These are phyloP conservation scores for Harpalus rufipes DNA, from an alignment of 2,888 invertebrate species.

Conservation along the genomic window DNA sequence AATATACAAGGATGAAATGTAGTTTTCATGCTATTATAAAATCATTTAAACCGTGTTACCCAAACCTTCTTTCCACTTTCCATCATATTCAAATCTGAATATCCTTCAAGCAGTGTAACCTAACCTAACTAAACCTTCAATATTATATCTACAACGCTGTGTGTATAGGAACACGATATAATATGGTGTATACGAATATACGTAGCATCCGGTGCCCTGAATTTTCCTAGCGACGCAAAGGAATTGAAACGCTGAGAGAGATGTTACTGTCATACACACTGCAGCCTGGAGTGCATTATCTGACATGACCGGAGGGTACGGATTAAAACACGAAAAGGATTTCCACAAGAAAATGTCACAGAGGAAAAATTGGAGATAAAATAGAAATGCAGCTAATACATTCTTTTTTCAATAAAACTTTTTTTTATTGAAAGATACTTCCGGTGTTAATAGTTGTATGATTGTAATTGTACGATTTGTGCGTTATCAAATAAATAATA, in stretches of 20 bases:
- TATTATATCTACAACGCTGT: neutral
- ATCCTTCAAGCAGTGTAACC: neutral
- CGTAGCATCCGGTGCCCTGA: neutral
- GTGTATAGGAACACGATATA: neutral
- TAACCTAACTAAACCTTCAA: constrained; percentile 11
- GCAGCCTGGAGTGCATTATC: constrained; percentile 5
- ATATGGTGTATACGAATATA: constrained; percentile 3
- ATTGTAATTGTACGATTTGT: no score
- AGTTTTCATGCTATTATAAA: neutral
- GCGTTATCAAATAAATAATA: no score
- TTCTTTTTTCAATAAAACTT: no score
- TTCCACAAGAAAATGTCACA: no score
- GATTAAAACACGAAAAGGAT: neutral
- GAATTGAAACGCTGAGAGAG: neutral
- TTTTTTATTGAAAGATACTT: no score
- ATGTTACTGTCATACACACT: constrained; percentile 14
- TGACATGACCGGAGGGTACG: neutral
- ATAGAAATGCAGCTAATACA: no score
- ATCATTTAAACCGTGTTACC: neutral
- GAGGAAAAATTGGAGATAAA: no score
- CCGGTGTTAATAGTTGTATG: no score
- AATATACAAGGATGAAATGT: no score
- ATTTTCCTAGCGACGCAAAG: neutral
- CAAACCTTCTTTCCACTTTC: neutral
- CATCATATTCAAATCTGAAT: constrained; percentile 6